Evolutionary conservation across 2,888 invertebrate species (phyloP).

Genomic region (Nycteola revayana): DNA sequence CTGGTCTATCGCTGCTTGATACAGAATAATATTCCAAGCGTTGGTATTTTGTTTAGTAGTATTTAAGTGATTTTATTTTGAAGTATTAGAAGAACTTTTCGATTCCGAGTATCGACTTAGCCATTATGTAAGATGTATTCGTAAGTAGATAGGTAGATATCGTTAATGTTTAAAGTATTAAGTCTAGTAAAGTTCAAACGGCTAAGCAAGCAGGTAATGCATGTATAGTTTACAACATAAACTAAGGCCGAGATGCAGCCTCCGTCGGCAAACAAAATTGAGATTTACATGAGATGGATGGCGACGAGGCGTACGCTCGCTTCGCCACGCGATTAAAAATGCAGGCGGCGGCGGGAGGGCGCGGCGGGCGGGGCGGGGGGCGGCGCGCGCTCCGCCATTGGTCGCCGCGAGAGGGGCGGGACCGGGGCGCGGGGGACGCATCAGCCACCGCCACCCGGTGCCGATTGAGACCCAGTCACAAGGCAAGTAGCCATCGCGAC

Average conservation of each 20-base stretch:
- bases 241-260: constrained; percentile 61
- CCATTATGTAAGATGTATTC: too few species aligned
- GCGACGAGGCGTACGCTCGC: constrained; percentile 64
- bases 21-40: constrained; percentile 16
- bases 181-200: not conserved
- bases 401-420: constrained; percentile 39
- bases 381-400: constrained; percentile 41
- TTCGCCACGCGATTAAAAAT: constrained; percentile 78
- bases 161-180: too few species aligned
- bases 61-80: too few species aligned
- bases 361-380: constrained; percentile 53
- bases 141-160: too few species aligned
- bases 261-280: constrained; percentile 78
- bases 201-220: constrained; percentile 17
- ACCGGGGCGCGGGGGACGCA: constrained; percentile 48
- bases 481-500: constrained; percentile 76
- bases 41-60: too few species aligned
- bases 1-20: constrained; percentile 24
- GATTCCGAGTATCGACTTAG: too few species aligned
- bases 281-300: constrained; percentile 75
- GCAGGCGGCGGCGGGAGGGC: constrained; percentile 72
- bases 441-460: constrained; percentile 61
- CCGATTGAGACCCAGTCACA: constrained; percentile 62
- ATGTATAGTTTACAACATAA: constrained; percentile 59
- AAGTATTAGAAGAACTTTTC: too few species aligned